Evolutionary conservation across 2,888 invertebrate species (phyloP).

Genomic region (Trissoscelio sp.): DNA sequence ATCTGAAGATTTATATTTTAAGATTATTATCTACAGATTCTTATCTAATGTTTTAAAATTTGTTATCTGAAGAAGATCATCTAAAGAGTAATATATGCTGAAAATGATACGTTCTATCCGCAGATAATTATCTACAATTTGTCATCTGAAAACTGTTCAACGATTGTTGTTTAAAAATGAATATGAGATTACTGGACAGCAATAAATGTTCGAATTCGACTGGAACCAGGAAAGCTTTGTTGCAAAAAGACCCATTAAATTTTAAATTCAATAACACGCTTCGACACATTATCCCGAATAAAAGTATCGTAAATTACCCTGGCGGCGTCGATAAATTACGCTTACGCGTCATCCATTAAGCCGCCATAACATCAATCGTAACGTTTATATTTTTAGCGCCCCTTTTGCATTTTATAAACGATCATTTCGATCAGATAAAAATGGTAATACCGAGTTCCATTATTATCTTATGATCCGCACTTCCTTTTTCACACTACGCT

Average conservation of each 20-base stretch:
- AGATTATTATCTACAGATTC: too few relatives aligned
- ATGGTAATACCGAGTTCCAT: conserved; percentile 60
- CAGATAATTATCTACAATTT: too few relatives aligned
- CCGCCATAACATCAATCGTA: conserved; percentile 35
- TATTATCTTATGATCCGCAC: conserved; percentile 66
- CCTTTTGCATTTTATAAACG: conserved; percentile 56
- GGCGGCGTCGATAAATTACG: conserved; percentile 24
- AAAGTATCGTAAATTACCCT: conserved; percentile 32
- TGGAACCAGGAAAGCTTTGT: too few relatives aligned
- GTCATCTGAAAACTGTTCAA: too few relatives aligned
- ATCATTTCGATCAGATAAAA: conserved; percentile 63
- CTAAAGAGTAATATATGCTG: too few relatives aligned
- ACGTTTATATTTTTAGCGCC: conserved; percentile 50
- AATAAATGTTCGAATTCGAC: too few relatives aligned
- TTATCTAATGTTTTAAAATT: too few relatives aligned
- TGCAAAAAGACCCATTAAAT: conserved; percentile 25
- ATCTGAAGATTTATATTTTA: too few relatives aligned
- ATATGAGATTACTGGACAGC: too few relatives aligned
- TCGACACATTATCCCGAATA: conserved; percentile 33
- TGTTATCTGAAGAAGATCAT: too few relatives aligned
- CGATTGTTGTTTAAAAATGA: too few relatives aligned
- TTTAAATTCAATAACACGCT: conserved; percentile 21
- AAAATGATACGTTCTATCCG: too few relatives aligned
- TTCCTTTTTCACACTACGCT: conserved; percentile 62
- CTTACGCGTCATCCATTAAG: conserved; percentile 14